Evolutionary conservation across 2,888 invertebrate genomes (phyloP).

Genomic region (Syritta pipiens): DNA sequence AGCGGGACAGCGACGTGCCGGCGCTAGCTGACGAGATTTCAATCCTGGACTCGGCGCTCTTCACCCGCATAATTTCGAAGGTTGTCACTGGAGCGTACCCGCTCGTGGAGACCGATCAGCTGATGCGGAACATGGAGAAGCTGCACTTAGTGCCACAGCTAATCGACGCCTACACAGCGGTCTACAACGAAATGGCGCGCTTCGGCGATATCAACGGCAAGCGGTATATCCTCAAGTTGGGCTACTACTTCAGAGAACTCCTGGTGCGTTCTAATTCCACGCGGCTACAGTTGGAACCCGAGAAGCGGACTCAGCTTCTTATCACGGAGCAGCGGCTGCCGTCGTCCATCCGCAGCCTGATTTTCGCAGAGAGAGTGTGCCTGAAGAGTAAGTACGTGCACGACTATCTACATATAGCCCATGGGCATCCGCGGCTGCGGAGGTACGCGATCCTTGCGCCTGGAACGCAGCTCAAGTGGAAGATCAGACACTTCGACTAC

Average conservation of each 20-base stretch:
- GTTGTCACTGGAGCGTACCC: constrained; percentile 34
- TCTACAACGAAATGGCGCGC: constrained; percentile 50
- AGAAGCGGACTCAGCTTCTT: constrained; percentile 27
- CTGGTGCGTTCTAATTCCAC: constrained; percentile 46
- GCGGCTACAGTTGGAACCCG: constrained; percentile 12
- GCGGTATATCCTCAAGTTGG: constrained; percentile 41
- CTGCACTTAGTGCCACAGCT: constrained; percentile 59
- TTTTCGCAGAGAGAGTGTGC: constrained; percentile 48
- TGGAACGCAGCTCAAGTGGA: constrained; percentile 51
- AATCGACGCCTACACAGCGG: constrained; percentile 39
- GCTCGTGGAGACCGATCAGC: constrained; percentile 25
- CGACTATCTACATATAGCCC: constrained; percentile 58
- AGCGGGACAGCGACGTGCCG: constrained; percentile 26
- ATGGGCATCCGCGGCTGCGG: constrained; percentile 35
- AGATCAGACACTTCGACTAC: constrained; percentile 29
- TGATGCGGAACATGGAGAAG: constrained; percentile 61
- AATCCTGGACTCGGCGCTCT: constrained; percentile 34
- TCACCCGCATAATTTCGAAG: constrained; percentile 47
- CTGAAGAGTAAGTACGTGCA: constrained; percentile 45
- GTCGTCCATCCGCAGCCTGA: constrained; percentile 34
- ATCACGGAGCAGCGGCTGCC: constrained; percentile 41
- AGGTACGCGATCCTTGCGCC: constrained; percentile 57
- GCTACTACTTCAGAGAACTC: constrained; percentile 43
- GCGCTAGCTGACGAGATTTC: constrained; percentile 51
- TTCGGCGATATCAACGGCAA: constrained; percentile 54